phyloP scores from a whole-genome alignment of 1,140 invertebrate species.

The Steinernema feltiae region DNA sequence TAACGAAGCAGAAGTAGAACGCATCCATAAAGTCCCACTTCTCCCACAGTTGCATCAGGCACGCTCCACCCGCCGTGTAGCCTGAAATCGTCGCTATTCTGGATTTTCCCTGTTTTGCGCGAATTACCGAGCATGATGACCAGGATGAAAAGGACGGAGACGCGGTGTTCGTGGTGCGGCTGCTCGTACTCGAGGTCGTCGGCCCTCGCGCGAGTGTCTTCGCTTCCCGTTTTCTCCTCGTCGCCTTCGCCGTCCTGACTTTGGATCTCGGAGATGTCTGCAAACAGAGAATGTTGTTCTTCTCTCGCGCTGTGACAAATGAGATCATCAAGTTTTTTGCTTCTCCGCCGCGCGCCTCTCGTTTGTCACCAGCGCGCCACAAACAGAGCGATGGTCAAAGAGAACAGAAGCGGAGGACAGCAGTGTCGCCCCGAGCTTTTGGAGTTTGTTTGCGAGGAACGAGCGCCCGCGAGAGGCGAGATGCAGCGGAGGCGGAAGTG shows the following conservation, averaged over 20 bases:
- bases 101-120: neutral
- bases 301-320: neutral
- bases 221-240: slow-evolving; percentile 37
- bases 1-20: slow-evolving; percentile 58
- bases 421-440: neutral
- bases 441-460: too few relatives aligned
- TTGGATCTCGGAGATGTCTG: slow-evolving; percentile 55
- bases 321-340: slow-evolving; percentile 8
- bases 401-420: neutral
- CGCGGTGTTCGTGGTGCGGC: slow-evolving; percentile 45
- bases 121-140: slow-evolving; percentile 53
- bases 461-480: too few relatives aligned
- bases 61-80: slow-evolving; percentile 57
- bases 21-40: slow-evolving; percentile 56
- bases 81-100: slow-evolving; percentile 29
- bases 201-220: slow-evolving; percentile 48
- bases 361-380: slow-evolving; percentile 20
- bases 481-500: too few relatives aligned
- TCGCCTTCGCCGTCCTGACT: slow-evolving; percentile 46
- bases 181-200: slow-evolving; percentile 44
- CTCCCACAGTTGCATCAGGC: slow-evolving; percentile 57
- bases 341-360: neutral
- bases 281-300: slow-evolving; percentile 9
- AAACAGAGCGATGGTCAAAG: slow-evolving; percentile 19
- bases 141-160: slow-evolving; percentile 57